These are phyloP conservation scores for Ephydatia muelleri DNA, from an alignment of 37 sponge, comb jelly and placozoan genomes.

Conservation along the genomic window DNA sequence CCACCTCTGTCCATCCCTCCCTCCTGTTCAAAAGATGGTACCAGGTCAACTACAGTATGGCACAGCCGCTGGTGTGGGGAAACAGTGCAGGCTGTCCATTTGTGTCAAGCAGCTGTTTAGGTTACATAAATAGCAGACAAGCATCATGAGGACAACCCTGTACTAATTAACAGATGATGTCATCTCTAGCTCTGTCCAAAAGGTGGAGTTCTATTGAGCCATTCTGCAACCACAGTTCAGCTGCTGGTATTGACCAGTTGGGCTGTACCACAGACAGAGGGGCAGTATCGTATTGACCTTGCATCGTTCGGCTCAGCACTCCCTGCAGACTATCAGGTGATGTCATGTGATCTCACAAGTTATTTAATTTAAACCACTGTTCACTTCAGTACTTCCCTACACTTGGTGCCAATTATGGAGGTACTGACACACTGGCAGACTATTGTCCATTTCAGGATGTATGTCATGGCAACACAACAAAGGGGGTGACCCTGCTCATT, in stretches of 20 bases:
- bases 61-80: constrained; percentile 62
- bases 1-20: not conserved
- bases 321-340: constrained; percentile 33
- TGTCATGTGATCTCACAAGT: not conserved
- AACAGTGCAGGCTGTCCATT: constrained; percentile 52
- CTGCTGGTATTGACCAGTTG: not conserved
- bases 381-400: constrained; percentile 55
- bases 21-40: constrained; percentile 64
- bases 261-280: constrained; percentile 51
- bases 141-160: not conserved
- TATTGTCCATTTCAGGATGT: constrained; percentile 67
- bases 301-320: not conserved
- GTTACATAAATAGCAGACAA: constrained; percentile 23
- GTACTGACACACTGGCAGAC: constrained; percentile 53
- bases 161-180: not conserved
- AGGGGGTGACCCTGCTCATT: not conserved
- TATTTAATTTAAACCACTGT: not conserved
- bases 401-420: constrained; percentile 27
- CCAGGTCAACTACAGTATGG: constrained; percentile 54
- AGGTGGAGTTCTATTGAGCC: constrained; percentile 19
- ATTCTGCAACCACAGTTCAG: constrained; percentile 21
- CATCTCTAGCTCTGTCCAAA: not conserved
- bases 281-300: constrained; percentile 38
- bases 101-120: constrained; percentile 45
- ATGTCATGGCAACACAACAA: not conserved